phyloP scores from a whole-genome alignment of 2,797 vertebrate species.

The Sebastes umbrosus region DNA sequence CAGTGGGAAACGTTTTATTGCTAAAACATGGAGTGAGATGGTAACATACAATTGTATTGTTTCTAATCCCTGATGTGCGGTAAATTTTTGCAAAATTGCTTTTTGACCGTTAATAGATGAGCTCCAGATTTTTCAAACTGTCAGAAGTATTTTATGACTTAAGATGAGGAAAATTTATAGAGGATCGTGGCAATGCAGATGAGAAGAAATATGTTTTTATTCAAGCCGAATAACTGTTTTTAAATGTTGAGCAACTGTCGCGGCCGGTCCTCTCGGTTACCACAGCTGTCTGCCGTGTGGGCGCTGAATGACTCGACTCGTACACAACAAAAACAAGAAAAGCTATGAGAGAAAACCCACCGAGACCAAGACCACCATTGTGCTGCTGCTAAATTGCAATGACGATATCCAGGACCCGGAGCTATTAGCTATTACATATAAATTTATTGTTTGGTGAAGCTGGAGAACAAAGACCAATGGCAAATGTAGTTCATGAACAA shows the following conservation, averaged over 20 bases:
- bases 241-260: slow-evolving; percentile 25
- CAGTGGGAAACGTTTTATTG: neutral
- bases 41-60: neutral
- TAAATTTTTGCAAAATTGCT: neutral
- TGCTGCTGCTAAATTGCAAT: slow-evolving; percentile 9
- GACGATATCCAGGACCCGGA: neutral
- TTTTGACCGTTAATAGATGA: neutral
- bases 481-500: neutral
- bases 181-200: neutral
- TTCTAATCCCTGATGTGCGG: neutral
- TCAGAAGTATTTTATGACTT: neutral
- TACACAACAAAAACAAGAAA: slow-evolving; percentile 2
- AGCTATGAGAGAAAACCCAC: slow-evolving; percentile 29
- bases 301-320: neutral
- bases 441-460: slow-evolving; percentile 22
- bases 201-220: slow-evolving; percentile 10
- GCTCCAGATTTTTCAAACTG: neutral
- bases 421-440: neutral
- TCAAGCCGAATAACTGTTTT: slow-evolving; percentile 10
- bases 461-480: neutral
- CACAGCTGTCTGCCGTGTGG: slow-evolving; percentile 55
- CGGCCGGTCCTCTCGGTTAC: neutral
- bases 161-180: neutral
- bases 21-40: neutral
- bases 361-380: slow-evolving; percentile 45